phyloP scores from a whole-genome alignment of 2,797 vertebrate species.

The Anabas testudineus region DNA sequence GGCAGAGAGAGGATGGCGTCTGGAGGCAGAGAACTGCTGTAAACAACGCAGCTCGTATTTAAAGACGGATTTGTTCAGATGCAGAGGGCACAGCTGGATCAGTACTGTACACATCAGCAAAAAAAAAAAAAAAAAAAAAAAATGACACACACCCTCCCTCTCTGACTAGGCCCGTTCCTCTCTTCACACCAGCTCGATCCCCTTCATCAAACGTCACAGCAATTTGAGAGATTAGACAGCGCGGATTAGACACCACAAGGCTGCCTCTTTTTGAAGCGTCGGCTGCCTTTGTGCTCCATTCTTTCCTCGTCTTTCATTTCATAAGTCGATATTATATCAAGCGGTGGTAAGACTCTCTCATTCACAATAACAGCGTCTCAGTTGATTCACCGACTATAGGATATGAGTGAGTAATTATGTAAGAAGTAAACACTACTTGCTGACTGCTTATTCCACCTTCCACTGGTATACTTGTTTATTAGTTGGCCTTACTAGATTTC shows the following conservation, averaged over 20 bases:
- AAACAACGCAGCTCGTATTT: conserved; percentile 74
- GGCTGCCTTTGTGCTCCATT: conserved; percentile 77
- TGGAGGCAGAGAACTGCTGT: conserved; percentile 65
- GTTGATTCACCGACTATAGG: conserved; percentile 62
- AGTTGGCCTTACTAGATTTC: conserved; percentile 70
- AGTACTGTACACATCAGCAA: conserved; percentile 65
- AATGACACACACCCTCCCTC: conserved; percentile 9
- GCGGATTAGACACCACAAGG: conserved; percentile 76
- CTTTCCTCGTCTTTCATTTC: conserved; percentile 73
- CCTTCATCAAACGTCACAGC: conserved; percentile 79
- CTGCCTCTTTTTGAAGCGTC: conserved; percentile 70
- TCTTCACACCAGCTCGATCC: conserved; percentile 57
- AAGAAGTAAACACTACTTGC: conserved; percentile 75
- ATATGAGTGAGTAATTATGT: conserved; percentile 74
- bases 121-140: conserved; percentile 23
- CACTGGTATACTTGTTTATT: conserved; percentile 64
- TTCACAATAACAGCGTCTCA: conserved; percentile 67
- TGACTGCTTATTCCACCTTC: conserved; percentile 66
- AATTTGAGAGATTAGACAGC: conserved; percentile 81
- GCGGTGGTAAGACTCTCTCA: conserved; percentile 70
- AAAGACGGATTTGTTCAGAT: conserved; percentile 76
- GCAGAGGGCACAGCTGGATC: conserved; percentile 64
- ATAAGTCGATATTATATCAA: conserved; percentile 77
- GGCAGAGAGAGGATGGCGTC: conserved; percentile 62
- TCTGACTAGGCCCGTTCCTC: conserved; percentile 58